Evolutionary conservation across 2,113 vertebrate genomes (phyloP).

Genomic region (Piprites chloris): DNA sequence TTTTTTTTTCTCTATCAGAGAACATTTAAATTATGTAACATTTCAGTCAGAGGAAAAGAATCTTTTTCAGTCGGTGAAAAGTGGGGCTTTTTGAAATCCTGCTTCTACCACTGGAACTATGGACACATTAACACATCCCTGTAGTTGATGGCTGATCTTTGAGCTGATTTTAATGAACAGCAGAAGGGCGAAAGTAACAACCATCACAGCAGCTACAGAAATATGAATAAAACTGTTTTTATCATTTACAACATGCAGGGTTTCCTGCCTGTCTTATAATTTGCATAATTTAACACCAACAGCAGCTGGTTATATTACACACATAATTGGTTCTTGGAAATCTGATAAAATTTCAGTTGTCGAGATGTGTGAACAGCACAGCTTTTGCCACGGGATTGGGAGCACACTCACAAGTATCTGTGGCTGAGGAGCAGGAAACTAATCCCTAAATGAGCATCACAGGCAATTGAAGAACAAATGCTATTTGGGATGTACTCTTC

Average conservation of each 20-base stretch:
- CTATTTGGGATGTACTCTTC: neutral
- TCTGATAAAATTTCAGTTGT: neutral
- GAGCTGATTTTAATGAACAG: neutral
- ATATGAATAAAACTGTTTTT: neutral
- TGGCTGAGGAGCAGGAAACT: neutral
- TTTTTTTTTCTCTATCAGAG: neutral
- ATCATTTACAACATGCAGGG: neutral
- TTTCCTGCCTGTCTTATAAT: neutral
- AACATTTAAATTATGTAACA: neutral
- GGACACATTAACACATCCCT: accelerated
- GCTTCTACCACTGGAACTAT: neutral
- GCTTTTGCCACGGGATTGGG: neutral
- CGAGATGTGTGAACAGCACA: neutral
- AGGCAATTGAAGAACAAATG: neutral
- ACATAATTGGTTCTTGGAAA: neutral
- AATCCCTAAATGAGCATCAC: neutral
- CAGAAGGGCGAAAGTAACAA: neutral
- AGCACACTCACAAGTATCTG: neutral
- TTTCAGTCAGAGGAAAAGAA: neutral
- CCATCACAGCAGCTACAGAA: neutral
- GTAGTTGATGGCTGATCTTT: neutral
- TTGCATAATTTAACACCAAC: neutral
- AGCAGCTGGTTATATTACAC: neutral
- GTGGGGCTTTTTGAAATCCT: neutral
- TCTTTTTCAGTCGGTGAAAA: neutral